A percentile compares a stretch with the other conserved stretches of the same genome.
phyloP scores from a whole-genome alignment of 2,797 vertebrate genomes.

The Chloroceryle inda region DNA sequence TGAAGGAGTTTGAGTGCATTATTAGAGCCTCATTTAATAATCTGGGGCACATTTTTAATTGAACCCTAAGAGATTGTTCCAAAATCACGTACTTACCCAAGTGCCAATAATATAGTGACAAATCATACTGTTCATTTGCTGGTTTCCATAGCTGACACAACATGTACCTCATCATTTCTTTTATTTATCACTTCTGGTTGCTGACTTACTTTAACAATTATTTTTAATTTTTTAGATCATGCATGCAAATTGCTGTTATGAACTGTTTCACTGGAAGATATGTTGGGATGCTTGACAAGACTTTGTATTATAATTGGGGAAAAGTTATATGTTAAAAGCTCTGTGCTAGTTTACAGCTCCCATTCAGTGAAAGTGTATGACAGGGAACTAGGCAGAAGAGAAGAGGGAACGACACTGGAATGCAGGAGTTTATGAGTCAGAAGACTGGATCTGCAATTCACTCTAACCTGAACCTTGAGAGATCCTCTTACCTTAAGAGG shows the following conservation, averaged over 20 bases:
- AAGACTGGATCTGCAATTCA: neutral
- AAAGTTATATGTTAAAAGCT: neutral
- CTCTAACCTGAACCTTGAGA: neutral
- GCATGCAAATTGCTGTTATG: conserved; percentile 39
- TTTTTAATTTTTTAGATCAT: conserved; percentile 44
- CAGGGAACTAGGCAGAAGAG: neutral
- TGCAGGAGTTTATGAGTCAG: neutral
- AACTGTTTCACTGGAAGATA: neutral
- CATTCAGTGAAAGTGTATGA: neutral
- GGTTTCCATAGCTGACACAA: conserved; percentile 41
- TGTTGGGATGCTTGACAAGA: neutral
- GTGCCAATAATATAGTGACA: neutral
- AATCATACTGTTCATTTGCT: neutral
- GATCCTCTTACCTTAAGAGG: neutral
- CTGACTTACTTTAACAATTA: conserved; percentile 26
- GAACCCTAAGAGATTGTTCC: conserved; percentile 36
- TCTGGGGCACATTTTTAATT: conserved; percentile 64
- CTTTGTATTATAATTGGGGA: neutral
- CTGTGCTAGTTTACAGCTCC: neutral
- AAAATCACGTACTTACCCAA: conserved; percentile 69
- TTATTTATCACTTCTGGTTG: conserved; percentile 58
- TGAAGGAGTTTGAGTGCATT: conserved; percentile 33
- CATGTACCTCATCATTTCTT: conserved; percentile 43
- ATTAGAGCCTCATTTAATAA: conserved; percentile 51
- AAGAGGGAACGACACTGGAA: neutral